These are phyloP conservation scores for Lasioglossum villosulum DNA, from an alignment of 2,888 invertebrate species.

Conservation along the genomic window DNA sequence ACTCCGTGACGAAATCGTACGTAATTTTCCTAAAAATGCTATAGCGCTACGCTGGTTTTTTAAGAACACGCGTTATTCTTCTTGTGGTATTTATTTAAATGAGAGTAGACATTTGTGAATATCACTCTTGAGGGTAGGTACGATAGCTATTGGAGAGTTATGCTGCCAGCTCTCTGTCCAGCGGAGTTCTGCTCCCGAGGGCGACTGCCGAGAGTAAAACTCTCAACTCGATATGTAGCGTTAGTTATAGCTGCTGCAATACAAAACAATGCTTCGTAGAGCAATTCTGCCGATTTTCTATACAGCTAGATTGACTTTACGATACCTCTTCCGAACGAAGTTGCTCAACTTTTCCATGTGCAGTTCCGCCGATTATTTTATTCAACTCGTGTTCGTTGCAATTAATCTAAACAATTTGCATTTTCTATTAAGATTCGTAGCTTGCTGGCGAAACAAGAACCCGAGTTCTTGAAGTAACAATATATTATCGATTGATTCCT, in stretches of 20 bases:
- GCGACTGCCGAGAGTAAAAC: not conserved
- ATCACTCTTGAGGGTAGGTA: not conserved
- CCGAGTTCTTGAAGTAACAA: not conserved
- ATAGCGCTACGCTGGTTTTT: not conserved
- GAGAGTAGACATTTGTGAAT: not conserved
- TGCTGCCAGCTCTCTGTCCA: not conserved
- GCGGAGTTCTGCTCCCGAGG: conserved; percentile 4
- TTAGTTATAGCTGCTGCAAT: not conserved
- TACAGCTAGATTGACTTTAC: not conserved
- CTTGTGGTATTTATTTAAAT: not conserved
- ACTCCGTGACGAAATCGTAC: not conserved
- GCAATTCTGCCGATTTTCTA: not conserved
- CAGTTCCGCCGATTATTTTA: not conserved
- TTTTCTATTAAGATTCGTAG: no score
- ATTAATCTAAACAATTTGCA: not conserved
- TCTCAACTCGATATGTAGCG: conserved; percentile 5
- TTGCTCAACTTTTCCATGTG: no score
- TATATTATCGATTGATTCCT: not conserved
- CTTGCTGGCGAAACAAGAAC: not conserved
- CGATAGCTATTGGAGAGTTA: not conserved
- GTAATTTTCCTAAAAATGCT: not conserved
- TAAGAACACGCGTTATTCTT: not conserved
- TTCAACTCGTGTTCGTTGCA: not conserved
- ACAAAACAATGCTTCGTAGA: not conserved
- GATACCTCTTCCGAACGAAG: not conserved